Evolutionary conservation across 2,113 vertebrate species (phyloP), one percentile per base, ranked within the genome.

Genomic region (Saguinus imperator): DNA sequence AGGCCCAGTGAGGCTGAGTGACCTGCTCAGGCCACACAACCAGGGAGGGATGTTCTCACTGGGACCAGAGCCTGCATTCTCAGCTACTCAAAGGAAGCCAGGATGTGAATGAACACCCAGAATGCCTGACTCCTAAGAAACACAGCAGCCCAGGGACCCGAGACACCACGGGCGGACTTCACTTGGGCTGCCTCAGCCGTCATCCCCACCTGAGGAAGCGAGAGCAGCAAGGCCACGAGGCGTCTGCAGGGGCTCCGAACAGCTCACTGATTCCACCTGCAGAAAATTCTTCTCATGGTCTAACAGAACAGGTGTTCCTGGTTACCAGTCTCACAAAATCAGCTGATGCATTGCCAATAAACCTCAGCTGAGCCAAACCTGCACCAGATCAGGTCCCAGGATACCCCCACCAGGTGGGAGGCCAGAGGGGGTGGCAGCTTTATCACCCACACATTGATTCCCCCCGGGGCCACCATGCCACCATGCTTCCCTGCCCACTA

Each of bases 231-330:
- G 66, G 64, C 4, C 2, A 58, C 37, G 37, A 48, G 43, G 3
- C 3, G 3, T 23, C 21, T 29, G 8, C 35, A 13, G 29, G 0
- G 48, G 20, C 81, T 3, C 1, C 13, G 5, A 75, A n/a, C 1
- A 16, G 48, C 21, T 50, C 37, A 32, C 0, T n/a, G n/a, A 79
- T 37, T 35, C 43, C 79, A 45, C 16, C 18, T 4, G 50, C 43
- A 6, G 5, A 43, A 80, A 73, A 45, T 23, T 45, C 29, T 50
- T 16, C 81, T 79, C 29, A 6, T 37, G 50, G 37, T n/a, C 17
- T 58, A 40, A 52, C 1, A 4, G 20, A 40, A 20, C 52, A 72
- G n/a, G 11, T n/a, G 35, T 45, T 76, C 32, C 81, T 8, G 0
- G 8, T 64, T 17, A 45, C 11, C 88, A 57, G 55, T 35, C 43